These are phyloP conservation scores for Sphyrna mokarran DNA, from an alignment of 2,113 vertebrate species.

Conservation along the genomic window DNA sequence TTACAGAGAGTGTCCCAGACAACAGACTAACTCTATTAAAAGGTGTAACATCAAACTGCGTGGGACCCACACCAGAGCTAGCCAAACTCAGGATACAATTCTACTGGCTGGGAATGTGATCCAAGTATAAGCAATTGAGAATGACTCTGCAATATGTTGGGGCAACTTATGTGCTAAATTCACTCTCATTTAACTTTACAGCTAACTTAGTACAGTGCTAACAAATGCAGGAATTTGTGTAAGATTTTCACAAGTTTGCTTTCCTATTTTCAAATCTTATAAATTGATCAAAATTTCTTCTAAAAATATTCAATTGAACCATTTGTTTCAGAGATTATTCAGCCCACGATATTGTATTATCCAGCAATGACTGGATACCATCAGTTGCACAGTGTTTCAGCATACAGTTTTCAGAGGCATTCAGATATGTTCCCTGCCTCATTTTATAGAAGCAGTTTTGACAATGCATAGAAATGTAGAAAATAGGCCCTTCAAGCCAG, in stretches of 20 bases:
- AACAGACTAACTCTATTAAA: background rate
- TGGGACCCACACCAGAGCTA: background rate
- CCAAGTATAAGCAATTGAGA: background rate
- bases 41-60: background rate
- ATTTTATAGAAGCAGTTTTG: background rate
- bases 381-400: background rate
- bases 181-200: background rate
- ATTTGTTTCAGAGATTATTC: background rate
- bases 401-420: background rate
- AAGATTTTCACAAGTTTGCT: background rate
- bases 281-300: background rate
- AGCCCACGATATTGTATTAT: background rate
- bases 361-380: background rate
- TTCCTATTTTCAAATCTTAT: background rate
- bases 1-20: background rate
- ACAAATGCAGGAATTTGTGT: background rate
- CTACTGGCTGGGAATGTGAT: background rate
- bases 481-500: too few species aligned
- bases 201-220: background rate
- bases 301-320: background rate
- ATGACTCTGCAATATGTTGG: background rate
- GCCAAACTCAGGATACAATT: background rate
- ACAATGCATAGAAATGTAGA: too few species aligned
- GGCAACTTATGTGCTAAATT: background rate
- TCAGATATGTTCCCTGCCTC: background rate